These are phyloP conservation scores for Drosophila teissieri DNA, from an alignment of 1,140 invertebrate genomes.

Conservation along the genomic window DNA sequence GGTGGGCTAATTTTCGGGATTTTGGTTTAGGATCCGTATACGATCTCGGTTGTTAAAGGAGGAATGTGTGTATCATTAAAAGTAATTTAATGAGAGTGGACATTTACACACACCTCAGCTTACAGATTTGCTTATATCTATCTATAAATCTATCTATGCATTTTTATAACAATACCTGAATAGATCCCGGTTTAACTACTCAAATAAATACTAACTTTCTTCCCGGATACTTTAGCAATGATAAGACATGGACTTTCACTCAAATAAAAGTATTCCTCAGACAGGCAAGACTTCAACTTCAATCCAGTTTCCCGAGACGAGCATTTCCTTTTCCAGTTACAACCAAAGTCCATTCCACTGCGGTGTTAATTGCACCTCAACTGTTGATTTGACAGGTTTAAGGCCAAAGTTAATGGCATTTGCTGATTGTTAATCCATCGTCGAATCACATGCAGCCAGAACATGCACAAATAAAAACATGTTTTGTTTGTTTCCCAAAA, in stretches of 20 bases:
- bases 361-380: conserved; percentile 15
- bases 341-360: conserved; percentile 11
- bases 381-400: conserved; percentile 41
- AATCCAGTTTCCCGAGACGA: conserved; percentile 41
- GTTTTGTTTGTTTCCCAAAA: conserved; percentile 46
- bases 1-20: background rate
- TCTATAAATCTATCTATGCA: no score
- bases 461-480: conserved; percentile 63
- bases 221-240: conserved; percentile 32
- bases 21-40: background rate
- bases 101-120: no score
- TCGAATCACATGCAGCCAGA: conserved; percentile 44
- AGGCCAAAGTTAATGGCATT: conserved; percentile 38
- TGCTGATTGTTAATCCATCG: conserved; percentile 18
- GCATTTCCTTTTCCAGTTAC: conserved; percentile 26
- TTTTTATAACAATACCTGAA: background rate
- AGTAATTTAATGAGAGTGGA: no score
- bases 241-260: conserved; percentile 47
- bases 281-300: conserved; percentile 16
- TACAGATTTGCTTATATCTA: no score
- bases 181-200: background rate
- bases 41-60: background rate
- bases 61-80: background rate
- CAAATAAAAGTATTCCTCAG: conserved; percentile 1
- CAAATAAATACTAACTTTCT: conserved; percentile 6